phyloP scores from a whole-genome alignment of 2,113 vertebrate species.

The Beaufortia kweichowensis region DNA sequence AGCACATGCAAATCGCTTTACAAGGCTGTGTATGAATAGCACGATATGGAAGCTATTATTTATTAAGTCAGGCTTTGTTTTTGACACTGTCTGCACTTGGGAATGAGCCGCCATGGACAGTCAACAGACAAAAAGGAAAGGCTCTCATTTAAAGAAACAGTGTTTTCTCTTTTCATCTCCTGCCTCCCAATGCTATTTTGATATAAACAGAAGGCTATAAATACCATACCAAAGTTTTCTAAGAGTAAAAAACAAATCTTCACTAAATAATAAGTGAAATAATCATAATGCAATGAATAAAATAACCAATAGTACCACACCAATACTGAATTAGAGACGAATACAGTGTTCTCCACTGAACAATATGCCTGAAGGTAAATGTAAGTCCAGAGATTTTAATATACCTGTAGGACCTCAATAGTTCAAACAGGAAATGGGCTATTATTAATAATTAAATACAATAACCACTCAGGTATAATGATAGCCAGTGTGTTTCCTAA shows the following conservation, averaged over 20 bases:
- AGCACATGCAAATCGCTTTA: slow-evolving; percentile 13
- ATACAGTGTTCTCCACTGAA: not conserved
- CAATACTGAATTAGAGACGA: not conserved
- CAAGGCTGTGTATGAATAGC: slow-evolving; percentile 18
- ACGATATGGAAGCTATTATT: not conserved
- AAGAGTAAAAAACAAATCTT: not conserved
- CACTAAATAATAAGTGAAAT: not conserved
- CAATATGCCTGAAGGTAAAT: slow-evolving; percentile 22
- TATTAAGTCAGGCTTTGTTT: not conserved
- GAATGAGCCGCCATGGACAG: not conserved
- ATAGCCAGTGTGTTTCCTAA: slow-evolving; percentile 11
- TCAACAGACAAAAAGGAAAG: not conserved
- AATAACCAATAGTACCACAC: not conserved
- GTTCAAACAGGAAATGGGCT: slow-evolving; percentile 4
- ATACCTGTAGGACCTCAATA: not conserved
- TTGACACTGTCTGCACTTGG: not conserved
- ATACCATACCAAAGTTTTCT: no score
- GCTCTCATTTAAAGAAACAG: slow-evolving; percentile 10
- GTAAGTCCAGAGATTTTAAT: not conserved
- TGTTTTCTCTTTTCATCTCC: not conserved
- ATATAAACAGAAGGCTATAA: no score
- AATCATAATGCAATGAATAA: not conserved
- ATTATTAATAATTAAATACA: slow-evolving; percentile 52
- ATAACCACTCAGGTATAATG: slow-evolving; percentile 14
- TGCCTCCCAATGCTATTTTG: no score